Evolutionary conservation across 2,797 vertebrate genomes (phyloP), one percentile per base, ranked within the genome.

Genomic region (Lepus townsendii): DNA sequence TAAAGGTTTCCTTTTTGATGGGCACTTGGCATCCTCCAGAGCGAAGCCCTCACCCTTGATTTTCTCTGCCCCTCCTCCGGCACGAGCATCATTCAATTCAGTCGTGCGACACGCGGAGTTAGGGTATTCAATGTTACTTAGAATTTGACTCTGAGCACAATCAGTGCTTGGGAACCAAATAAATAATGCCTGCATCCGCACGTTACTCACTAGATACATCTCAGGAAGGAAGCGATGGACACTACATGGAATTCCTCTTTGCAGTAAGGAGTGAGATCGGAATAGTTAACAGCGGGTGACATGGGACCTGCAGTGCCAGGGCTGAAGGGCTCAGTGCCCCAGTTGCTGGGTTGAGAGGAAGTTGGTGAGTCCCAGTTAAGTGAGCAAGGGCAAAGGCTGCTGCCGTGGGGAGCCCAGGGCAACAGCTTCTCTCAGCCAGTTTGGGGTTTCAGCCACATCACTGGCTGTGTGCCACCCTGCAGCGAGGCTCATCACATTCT

Each of bases 391-490:
- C 20, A 16, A 52, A 14, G 73, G 24, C 4, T 19, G 76, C 24
- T 90, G 26, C 62, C 3, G 22, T 83, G 35, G 38, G 62, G 26
- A 93, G 35, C 12, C 72, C 30, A 76, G 63, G 62, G 42, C 50
- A 79, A 54, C 8, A 72, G 75, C 38, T 76, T 95, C 78, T 42
- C 54, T 66, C 47, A 93, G 80, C 3, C 68, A 80, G 54, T 30
- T 95, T 30, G 73, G 89, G 88, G 57, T 66, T 92, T 94, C 90
- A 76, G 75, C 38, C 60, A 75, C 3, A 82, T 69, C 65, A n/a
- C 35, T 54, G 47, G 19, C 22, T 93, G 38, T 68, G 38, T 62
- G 42, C 52, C 57, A 68, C 47, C 57, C 72, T 90, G 68, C 22
- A 57, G 47, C 42, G 35, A 82, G 65, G 30, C 54, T 85, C 66